These are phyloP conservation scores for Sphaerodactylus townsendi DNA, from an alignment of 2,113 vertebrate species.

Conservation along the genomic window DNA sequence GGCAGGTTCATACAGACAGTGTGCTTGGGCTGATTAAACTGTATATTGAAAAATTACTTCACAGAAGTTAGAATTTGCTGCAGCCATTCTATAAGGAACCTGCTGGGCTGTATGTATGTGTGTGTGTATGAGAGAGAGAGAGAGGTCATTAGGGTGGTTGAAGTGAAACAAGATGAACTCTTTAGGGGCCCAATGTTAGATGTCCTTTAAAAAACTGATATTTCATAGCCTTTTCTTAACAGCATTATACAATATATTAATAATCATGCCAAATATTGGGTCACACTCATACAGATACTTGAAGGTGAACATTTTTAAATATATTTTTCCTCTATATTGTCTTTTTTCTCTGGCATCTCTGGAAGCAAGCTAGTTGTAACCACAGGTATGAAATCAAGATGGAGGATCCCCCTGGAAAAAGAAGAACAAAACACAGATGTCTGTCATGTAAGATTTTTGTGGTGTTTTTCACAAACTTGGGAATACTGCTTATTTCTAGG, in stretches of 20 bases:
- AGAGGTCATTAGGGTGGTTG: background rate
- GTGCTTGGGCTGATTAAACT: background rate
- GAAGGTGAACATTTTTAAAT: conserved; percentile 57
- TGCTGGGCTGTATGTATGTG: conserved; percentile 29
- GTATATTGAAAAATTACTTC: conserved; percentile 50
- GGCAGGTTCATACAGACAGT: background rate
- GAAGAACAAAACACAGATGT: background rate
- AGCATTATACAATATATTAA: conserved; percentile 44
- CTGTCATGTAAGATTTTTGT: background rate
- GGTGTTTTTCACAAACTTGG: background rate
- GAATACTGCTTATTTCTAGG: no score
- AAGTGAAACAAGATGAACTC: conserved; percentile 30
- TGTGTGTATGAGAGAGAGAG: conserved; percentile 16
- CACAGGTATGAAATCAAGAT: conserved; percentile 68
- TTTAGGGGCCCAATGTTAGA: background rate
- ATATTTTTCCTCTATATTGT: conserved; percentile 62
- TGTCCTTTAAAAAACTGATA: conserved; percentile 34
- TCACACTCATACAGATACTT: conserved; percentile 29
- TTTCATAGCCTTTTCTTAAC: conserved; percentile 40
- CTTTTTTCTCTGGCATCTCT: conserved; percentile 64
- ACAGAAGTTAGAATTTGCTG: conserved; percentile 64
- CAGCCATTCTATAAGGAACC: conserved; percentile 47
- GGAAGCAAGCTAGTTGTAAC: conserved; percentile 61
- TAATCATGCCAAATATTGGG: conserved; percentile 60
- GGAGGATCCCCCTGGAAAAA: conserved; percentile 75